Evolutionary conservation across 2,888 invertebrate genomes (phyloP), one percentile per base, ranked within the genome.

Genomic region (Mesorhabditis sp.): DNA sequence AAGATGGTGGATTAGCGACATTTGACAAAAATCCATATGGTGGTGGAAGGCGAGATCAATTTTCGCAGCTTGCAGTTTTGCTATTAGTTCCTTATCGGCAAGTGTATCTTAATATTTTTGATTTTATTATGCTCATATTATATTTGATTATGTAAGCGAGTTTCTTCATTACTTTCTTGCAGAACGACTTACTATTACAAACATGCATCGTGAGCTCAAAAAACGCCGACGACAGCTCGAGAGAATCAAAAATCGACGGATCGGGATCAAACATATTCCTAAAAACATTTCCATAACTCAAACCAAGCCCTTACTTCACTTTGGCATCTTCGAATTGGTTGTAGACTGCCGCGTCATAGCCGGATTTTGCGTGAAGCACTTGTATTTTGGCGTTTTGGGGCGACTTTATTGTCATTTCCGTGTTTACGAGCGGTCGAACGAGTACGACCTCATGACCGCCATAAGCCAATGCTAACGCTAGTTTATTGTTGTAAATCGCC

Each of bases 381-480:
- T 50, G 7, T 10, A 50, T 50, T 50, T 50, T 10, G 1, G 58
- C 58, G n/a, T 50, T 10, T 10, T 13, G 1, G 10, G n/a, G 58
- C n/a, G 58, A 50, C n/a, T 1, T n/a, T 10, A 50, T 7, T 4
- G 68, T 71, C 6, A 61, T 45, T 45, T 65, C 45, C 43, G 68
- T 62, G 50, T 71, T 71, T 43, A 65, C 64, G 5, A 61, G 45
- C 3, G 71, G 71, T 62, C 71, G 65, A 6, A 71, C 61, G 6
- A 71, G 10, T 2, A 71, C 66, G 43, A 71, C 68, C 5, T 71
- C 66, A 42, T 71, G 71, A 13, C 71, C 71, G 15, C 28, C 71
- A 4, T 44, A 43, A 5, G 62, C 66, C 4, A 71, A 62, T 5
- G 64, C 61, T 45, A 67, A 66, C 4, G 71, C 71, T n/a, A 71